These are phyloP conservation scores for Spheniscus mendiculus DNA, from an alignment of 2,113 vertebrate species.

Conservation along the genomic window DNA sequence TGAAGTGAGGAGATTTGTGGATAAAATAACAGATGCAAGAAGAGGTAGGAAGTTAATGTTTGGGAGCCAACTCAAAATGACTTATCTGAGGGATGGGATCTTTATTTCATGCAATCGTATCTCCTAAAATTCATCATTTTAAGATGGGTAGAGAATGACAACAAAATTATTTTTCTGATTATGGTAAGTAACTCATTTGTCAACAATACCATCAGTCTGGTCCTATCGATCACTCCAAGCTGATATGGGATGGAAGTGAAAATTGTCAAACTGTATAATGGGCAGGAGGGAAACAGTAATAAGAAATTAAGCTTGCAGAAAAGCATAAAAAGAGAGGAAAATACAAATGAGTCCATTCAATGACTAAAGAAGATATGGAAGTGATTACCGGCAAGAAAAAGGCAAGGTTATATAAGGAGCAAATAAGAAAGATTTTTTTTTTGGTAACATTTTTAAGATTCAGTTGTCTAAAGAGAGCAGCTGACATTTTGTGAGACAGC, in stretches of 20 bases:
- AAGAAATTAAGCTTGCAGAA: neutral
- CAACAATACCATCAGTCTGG: neutral
- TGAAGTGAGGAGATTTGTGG: neutral
- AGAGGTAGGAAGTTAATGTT: neutral
- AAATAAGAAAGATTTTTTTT: neutral
- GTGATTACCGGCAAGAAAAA: neutral
- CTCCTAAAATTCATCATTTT: neutral
- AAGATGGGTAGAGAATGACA: neutral
- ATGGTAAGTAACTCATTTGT: neutral
- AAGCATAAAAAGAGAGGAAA: neutral
- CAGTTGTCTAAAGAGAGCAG: neutral
- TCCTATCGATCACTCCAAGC: neutral
- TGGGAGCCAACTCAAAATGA: neutral
- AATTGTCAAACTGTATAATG: neutral
- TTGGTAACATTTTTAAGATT: neutral
- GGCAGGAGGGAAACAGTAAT: neutral
- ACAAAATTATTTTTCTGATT: neutral
- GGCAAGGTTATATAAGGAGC: neutral
- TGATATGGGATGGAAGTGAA: neutral
- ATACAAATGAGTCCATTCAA: neutral
- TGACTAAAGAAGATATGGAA: neutral
- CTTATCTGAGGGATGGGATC: neutral
- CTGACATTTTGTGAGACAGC: neutral
- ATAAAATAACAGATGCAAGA: neutral
- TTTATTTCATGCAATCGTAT: neutral